Evolutionary conservation across 2,113 vertebrate species (phyloP), one percentile per base, ranked within the genome.

Genomic region (Salminus brasiliensis): DNA sequence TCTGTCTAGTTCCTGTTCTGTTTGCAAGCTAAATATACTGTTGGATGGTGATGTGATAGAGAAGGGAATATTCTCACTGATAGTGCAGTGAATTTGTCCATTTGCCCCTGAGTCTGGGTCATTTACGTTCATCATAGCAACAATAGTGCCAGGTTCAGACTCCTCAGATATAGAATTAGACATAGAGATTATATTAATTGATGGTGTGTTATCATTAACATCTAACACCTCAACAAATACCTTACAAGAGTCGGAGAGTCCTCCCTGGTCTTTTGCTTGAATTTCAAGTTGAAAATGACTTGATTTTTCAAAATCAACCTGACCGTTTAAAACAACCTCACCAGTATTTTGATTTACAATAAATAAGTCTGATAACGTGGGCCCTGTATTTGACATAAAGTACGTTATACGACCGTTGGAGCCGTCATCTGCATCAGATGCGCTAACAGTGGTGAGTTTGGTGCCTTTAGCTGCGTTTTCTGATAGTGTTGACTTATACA

Each of bases 71-170:
- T n/a, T 45, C 0, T 69, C 77, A 67, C 73, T 34, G 25, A 85
- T 68, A 0, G 53, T 70, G 67, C 92, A 94, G 1, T 52, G 68
- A 27, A 94, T 59, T n/a, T 89, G 66, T 0, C 91, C 93, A 49
- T 94, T 93, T 0, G 66, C 55, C 0, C 87, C 90, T 0, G 92
- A 92, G 32, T 95, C 94, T 11, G 32, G n/a, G 67, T 95, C 93
- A 12, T 90, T 88, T 2, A 92, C 90, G 3, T 91, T 92, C 15
- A 94, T 87, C 47, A 95, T 87, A 1, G 91, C 90, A 59, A 92
- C 77, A 13, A 92, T 82, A 2, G 91, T 92, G 0, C 67, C 77
- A 53, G 72, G 2, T 8, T 9, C 32, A n/a, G 85, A 82, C 59
- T 89, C 82, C 41, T 89, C 81, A 0, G 83, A 52, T 77, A 91